A percentile compares a stretch with the other conserved stretches of the same genome.
Evolutionary conservation across 2,113 vertebrate genomes (phyloP).

Genomic region (Morone chrysops): DNA sequence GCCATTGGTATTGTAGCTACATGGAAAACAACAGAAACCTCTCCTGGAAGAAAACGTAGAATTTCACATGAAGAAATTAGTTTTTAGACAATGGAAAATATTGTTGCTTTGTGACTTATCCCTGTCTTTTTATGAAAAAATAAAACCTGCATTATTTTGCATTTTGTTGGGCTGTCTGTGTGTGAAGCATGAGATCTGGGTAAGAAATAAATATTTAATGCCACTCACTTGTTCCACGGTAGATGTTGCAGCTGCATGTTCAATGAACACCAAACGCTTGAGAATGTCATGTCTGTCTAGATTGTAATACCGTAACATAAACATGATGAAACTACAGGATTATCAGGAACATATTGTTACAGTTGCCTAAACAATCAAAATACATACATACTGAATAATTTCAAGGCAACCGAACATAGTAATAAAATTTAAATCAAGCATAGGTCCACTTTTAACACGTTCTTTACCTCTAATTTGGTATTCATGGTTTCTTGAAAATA

Average conservation of each 20-base stretch:
- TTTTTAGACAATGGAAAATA: constrained; percentile 74
- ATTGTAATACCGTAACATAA: constrained; percentile 15
- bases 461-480: constrained; percentile 11
- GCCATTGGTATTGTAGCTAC: constrained; percentile 68
- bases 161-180: constrained; percentile 33
- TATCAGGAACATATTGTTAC: constrained; percentile 13
- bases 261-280: not conserved
- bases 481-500: constrained; percentile 14
- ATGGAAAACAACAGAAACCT: constrained; percentile 46
- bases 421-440: constrained; percentile 8
- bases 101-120: constrained; percentile 80
- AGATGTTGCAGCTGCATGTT: constrained; percentile 10
- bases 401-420: not conserved
- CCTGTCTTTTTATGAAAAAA: constrained; percentile 79
- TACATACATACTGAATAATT: not conserved
- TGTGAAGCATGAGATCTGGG: constrained; percentile 28
- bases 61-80: constrained; percentile 69
- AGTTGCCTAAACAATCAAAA: constrained; percentile 13
- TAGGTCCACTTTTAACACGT: not conserved
- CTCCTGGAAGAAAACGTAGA: constrained; percentile 58
- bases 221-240: constrained; percentile 31
- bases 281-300: not conserved
- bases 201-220: constrained; percentile 65
- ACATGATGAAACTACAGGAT: constrained; percentile 16
- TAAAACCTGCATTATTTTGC: constrained; percentile 73